Percentiles rank a stretch among this genome's conserved stretches.
Conservation (phyloP, 2,888 invertebrate genomes). For the Cistogaster globosa region DNA sequence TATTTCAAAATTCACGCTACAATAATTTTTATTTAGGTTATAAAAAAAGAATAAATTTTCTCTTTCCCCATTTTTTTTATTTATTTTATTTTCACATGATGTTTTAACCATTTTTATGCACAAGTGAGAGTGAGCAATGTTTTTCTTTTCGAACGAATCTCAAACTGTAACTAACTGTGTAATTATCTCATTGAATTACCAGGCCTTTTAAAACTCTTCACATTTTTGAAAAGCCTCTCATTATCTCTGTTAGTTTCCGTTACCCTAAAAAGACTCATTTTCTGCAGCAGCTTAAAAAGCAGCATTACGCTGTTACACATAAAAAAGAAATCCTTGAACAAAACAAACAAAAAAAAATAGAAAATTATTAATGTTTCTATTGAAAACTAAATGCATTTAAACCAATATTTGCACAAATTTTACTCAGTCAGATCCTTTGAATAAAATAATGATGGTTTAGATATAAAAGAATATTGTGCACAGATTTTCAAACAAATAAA, state of each 20-base stretch:
- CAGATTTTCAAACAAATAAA: constrained; percentile 4
- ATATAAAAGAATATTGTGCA: constrained; percentile 21
- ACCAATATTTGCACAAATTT: constrained; percentile 51
- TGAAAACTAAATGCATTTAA: constrained; percentile 52
- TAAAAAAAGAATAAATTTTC: no score
- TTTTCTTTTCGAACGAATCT: no score
- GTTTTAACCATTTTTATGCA: no score
- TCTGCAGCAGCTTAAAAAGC: constrained; percentile 5
- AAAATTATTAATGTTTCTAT: constrained; percentile 44
- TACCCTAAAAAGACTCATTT: neutral
- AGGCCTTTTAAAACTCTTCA: no score
- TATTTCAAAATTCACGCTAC: no score
- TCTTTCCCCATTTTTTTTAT: no score
- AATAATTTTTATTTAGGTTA: no score
- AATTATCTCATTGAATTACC: no score
- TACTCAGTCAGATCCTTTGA: constrained; percentile 34
- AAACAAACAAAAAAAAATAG: constrained; percentile 18
- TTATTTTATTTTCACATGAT: no score
- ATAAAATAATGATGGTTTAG: neutral
- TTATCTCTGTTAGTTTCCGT: neutral
- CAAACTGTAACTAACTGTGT: no score
- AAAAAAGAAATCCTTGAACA: constrained; percentile 42
- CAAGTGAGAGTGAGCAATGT: no score
- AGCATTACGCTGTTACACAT: neutral
- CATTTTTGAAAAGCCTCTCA: neutral